Conservation (phyloP, 2,888 invertebrate species). For the Luffia ferchaultella region DNA sequence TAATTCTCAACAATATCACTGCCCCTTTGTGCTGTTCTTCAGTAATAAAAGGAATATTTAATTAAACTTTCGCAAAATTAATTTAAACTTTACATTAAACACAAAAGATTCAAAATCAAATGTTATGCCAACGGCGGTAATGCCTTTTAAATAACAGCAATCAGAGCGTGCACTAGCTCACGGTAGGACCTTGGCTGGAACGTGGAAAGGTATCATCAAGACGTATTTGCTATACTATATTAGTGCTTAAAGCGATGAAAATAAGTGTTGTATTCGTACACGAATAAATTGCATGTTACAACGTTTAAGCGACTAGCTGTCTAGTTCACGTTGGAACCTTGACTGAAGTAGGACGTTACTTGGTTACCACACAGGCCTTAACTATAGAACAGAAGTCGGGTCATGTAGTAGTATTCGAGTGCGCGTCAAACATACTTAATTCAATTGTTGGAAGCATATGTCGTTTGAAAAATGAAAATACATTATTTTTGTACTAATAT, state of each 20-base stretch:
- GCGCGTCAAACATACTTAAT: neutral
- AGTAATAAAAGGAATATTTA: slow-evolving; percentile 6
- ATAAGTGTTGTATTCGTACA: slow-evolving; percentile 15
- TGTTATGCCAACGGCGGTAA: slow-evolving; percentile 17
- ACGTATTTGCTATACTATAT: slow-evolving; percentile 14
- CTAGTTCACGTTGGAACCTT: slow-evolving; percentile 46
- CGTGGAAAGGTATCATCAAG: slow-evolving; percentile 48
- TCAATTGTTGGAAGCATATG: neutral
- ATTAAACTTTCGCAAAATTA: slow-evolving; percentile 3
- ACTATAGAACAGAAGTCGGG: slow-evolving; percentile 46
- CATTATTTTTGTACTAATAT: too few relatives aligned
- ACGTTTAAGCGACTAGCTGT: slow-evolving; percentile 20
- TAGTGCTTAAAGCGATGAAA: slow-evolving; percentile 8
- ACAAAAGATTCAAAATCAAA: slow-evolving; percentile 18
- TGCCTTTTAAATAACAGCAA: slow-evolving; percentile 24
- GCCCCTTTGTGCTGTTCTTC: slow-evolving; percentile 29
- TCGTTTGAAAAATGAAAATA: too few relatives aligned
- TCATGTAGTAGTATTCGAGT: neutral
- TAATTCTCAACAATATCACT: slow-evolving; percentile 40
- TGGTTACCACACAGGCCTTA: slow-evolving; percentile 55
- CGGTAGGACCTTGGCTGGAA: slow-evolving; percentile 45
- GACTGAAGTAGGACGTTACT: slow-evolving; percentile 55
- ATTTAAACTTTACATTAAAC: slow-evolving; percentile 4
- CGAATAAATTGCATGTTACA: slow-evolving; percentile 16
- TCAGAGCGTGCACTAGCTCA: slow-evolving; percentile 44